Evolutionary conservation across 2,113 vertebrate genomes (phyloP), one percentile per base, ranked within the genome.

Genomic region (Dasyurus viverrinus): DNA sequence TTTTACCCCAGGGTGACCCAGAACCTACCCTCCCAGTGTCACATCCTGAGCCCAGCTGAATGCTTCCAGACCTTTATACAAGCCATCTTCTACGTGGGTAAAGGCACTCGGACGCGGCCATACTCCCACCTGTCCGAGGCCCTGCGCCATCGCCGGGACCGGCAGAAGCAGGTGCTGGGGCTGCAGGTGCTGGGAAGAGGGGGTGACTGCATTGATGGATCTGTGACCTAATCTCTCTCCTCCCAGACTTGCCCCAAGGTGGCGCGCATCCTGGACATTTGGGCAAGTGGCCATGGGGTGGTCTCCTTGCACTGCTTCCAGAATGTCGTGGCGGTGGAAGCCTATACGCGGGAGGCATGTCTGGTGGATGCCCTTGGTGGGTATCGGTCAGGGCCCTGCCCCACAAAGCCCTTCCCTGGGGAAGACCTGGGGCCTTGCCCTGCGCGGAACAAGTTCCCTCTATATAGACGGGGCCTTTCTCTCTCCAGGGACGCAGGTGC

Each of bases 221-320:
- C 42, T 2, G 11, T 53, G 54, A 84, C 0, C 0, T 0, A 42
- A 0, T 6, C 24, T 9, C 11, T 22, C 2, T 24, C 24, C 92
- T 0, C 23, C 0, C 84, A 99, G 98, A 98, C 98, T 8, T 99
- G 98, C 90, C 97, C 98, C 94, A 99, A 99, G 97, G 99, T 99
- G 89, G 98, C 97, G 96, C 99, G 98, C 93, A 99, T 99, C 97
- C 98, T 99, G 95, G 99, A 99, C 97, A 99, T 99, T 96, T 99
- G 99, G 99, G 98, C 84, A 0, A 98, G 98, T 0, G 99, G 98
- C 1, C 98, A 97, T 0, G 99, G 99, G 0, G 98, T 99, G 8
- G 90, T 99, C 95, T 99, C 99, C 2, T 96, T 99, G 94, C 99
- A 99, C 92, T 99, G 99, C 96, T 99, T 99, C 98, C 99, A 99